Evolutionary conservation across 2,888 invertebrate genomes (phyloP).

Genomic region (Epinotia demarniana): DNA sequence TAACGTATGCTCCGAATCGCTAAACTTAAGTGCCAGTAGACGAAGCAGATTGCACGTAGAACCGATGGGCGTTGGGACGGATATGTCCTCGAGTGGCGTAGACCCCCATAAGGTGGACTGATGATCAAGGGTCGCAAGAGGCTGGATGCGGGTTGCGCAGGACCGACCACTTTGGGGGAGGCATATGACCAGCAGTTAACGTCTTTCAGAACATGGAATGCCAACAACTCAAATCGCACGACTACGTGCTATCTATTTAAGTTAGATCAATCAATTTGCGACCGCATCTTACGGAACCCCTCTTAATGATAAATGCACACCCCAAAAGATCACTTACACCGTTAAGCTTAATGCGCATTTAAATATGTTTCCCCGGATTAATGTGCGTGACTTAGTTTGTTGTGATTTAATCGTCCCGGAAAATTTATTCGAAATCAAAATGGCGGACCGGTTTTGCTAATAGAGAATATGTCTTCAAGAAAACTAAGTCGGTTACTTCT

Average conservation of each 20-base stretch:
- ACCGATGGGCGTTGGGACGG: too few relatives aligned
- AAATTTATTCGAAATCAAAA: conserved; percentile 67
- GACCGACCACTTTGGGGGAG: too few relatives aligned
- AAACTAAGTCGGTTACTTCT: conserved; percentile 38
- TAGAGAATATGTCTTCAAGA: conserved; percentile 25
- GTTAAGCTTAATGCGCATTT: conserved; percentile 74
- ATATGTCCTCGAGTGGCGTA: too few relatives aligned
- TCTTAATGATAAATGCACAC: conserved; percentile 63
- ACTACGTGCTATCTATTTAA: neutral
- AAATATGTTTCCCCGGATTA: conserved; percentile 67
- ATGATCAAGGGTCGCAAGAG: too few relatives aligned
- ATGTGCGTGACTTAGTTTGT: conserved; percentile 64
- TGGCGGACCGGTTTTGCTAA: conserved; percentile 31
- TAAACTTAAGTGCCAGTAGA: too few relatives aligned
- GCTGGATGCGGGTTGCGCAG: too few relatives aligned
- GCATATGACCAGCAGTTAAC: too few relatives aligned
- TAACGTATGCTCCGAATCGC: too few relatives aligned
- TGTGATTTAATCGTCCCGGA: conserved; percentile 65
- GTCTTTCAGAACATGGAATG: too few relatives aligned
- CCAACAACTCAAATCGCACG: too few relatives aligned
- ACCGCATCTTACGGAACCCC: conserved; percentile 42
- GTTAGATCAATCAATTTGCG: neutral
- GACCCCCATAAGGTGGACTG: too few relatives aligned
- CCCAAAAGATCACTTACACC: conserved; percentile 64
- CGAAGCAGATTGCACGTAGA: too few relatives aligned